phyloP scores from a whole-genome alignment of 2,888 invertebrate genomes.

The Coleophora deauratella region DNA sequence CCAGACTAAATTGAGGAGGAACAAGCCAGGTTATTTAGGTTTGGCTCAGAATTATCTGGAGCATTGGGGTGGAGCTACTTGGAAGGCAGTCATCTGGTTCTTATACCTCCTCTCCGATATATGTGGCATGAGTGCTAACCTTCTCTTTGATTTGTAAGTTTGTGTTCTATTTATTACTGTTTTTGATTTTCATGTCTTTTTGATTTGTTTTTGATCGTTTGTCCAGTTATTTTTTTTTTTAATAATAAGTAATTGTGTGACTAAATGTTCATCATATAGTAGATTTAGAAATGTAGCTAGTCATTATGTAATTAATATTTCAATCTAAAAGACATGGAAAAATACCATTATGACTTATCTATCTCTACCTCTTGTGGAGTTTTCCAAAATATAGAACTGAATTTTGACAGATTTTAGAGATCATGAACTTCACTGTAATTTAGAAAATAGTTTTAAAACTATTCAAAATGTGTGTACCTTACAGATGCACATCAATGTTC shows the following conservation, averaged over 20 bases:
- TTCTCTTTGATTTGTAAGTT: conserved; percentile 82
- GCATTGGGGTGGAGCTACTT: conserved; percentile 73
- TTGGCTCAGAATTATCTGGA: conserved; percentile 59
- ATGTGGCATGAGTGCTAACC: conserved; percentile 82
- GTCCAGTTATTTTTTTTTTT: too few relatives aligned
- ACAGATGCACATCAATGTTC: conserved; percentile 62
- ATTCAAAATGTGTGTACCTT: conserved; percentile 4
- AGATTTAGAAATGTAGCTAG: too few relatives aligned
- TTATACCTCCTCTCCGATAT: conserved; percentile 86
- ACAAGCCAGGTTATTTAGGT: conserved; percentile 60
- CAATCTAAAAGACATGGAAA: too few relatives aligned
- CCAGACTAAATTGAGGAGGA: conserved; percentile 51
- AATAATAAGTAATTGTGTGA: too few relatives aligned
- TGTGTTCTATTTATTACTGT: neutral
- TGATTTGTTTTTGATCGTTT: too few relatives aligned
- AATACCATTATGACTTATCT: too few relatives aligned
- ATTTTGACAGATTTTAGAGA: too few relatives aligned
- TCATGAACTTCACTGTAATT: too few relatives aligned
- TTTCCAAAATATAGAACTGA: too few relatives aligned
- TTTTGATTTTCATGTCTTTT: neutral
- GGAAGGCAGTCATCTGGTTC: conserved; percentile 83
- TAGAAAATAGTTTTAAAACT: neutral
- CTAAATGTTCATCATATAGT: too few relatives aligned
- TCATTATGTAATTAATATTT: too few relatives aligned
- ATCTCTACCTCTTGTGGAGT: too few relatives aligned